A percentile compares a stretch with the other conserved stretches of the same genome.
Conservation (phyloP, 2,797 vertebrate species). For the Pseudopleuronectes americanus region DNA sequence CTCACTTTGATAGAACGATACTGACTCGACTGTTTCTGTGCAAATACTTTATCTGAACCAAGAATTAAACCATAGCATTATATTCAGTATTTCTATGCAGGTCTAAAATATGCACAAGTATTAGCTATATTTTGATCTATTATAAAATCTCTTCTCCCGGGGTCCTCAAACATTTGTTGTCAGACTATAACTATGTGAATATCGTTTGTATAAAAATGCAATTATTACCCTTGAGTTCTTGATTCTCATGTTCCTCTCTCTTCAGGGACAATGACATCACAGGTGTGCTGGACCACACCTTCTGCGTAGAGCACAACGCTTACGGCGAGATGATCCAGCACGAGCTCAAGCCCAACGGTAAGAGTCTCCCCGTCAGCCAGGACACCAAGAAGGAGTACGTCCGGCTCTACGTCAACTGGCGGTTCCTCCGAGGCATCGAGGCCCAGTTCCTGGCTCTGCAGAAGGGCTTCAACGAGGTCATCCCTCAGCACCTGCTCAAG, state of each 20-base stretch:
- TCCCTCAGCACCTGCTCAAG: conserved; percentile 97
- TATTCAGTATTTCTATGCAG: background rate
- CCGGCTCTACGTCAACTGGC: conserved; percentile 97
- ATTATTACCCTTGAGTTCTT: background rate
- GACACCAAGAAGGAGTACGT: conserved; percentile 97
- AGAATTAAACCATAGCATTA: too few relatives aligned
- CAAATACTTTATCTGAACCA: background rate
- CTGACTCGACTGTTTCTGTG: background rate
- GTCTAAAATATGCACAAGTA: too few relatives aligned
- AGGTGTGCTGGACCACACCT: conserved; percentile 97
- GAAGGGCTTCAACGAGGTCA: conserved; percentile 99
- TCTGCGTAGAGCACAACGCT: conserved; percentile 97
- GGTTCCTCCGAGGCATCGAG: conserved; percentile 96
- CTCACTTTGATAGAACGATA: background rate
- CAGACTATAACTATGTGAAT: background rate
- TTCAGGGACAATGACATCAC: conserved; percentile 93
- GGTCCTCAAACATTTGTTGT: background rate
- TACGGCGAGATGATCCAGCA: conserved; percentile 98
- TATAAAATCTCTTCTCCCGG: background rate
- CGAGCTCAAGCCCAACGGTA: conserved; percentile 97
- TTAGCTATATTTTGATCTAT: background rate
- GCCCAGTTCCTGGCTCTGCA: conserved; percentile 98
- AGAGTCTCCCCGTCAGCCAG: conserved; percentile 92
- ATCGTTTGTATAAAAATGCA: background rate
- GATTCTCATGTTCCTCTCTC: background rate